These are phyloP conservation scores for Enoplosus armatus DNA, from an alignment of 2,797 vertebrate species.

Conservation along the genomic window DNA sequence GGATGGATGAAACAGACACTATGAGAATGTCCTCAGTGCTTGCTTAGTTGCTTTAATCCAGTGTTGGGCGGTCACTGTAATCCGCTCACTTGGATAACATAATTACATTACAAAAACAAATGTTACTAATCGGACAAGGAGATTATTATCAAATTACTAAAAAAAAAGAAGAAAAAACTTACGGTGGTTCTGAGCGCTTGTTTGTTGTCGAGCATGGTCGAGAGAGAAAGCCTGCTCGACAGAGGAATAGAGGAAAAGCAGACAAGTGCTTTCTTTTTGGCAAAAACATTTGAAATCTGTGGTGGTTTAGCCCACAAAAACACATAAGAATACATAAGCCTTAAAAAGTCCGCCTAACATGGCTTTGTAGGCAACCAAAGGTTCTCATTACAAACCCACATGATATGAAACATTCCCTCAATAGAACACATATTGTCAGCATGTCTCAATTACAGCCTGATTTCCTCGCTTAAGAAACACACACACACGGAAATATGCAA, in stretches of 20 bases:
- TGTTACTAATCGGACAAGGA: constrained; percentile 61
- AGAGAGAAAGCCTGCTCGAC: constrained; percentile 16
- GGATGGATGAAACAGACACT: constrained; percentile 73
- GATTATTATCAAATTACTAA: constrained; percentile 63
- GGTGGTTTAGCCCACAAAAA: constrained; percentile 54
- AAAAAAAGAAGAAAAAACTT: constrained; percentile 16
- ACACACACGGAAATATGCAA: constrained; percentile 17
- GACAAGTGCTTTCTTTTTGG: constrained; percentile 58
- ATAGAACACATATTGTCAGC: constrained; percentile 71
- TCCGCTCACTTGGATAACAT: constrained; percentile 69
- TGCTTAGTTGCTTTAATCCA: constrained; percentile 68
- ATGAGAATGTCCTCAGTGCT: constrained; percentile 66
- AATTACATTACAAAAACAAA: constrained; percentile 64
- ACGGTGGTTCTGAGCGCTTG: not conserved
- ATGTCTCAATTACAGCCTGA: constrained; percentile 75
- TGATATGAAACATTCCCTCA: constrained; percentile 79
- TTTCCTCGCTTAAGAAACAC: constrained; percentile 58
- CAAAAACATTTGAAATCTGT: constrained; percentile 55
- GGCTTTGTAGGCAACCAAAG: constrained; percentile 54
- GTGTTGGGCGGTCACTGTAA: constrained; percentile 62
- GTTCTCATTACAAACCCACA: constrained; percentile 75
- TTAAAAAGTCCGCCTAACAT: constrained; percentile 55
- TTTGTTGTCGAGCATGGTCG: constrained; percentile 24
- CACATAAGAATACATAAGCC: constrained; percentile 54
- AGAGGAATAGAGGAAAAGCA: constrained; percentile 57